Evolutionary conservation across 2,888 invertebrate species (phyloP).

Genomic region (Gibbula magus): DNA sequence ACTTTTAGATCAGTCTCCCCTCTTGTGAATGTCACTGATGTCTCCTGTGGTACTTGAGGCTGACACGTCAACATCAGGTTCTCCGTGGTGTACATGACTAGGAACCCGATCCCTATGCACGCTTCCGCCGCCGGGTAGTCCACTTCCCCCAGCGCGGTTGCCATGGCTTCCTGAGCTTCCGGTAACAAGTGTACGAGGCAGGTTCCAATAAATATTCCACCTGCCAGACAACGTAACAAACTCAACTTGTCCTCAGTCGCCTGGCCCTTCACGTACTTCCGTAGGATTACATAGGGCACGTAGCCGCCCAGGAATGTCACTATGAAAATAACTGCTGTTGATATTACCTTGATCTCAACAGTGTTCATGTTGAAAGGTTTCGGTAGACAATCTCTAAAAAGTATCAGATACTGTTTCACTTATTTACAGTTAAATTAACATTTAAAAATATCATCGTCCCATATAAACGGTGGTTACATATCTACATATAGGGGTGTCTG

Average conservation of each 20-base stretch:
- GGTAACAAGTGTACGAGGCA: slow-evolving; percentile 74
- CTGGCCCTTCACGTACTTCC: not conserved
- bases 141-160: slow-evolving; percentile 3
- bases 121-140: slow-evolving; percentile 43
- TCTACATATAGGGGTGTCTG: too few species aligned
- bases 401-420: too few species aligned
- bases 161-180: slow-evolving; percentile 69
- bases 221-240: slow-evolving; percentile 69
- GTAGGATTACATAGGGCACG: not conserved
- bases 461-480: too few species aligned
- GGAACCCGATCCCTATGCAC: slow-evolving; percentile 40
- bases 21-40: not conserved
- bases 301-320: slow-evolving; percentile 1
- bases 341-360: not conserved
- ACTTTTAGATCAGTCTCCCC: not conserved
- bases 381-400: too few species aligned
- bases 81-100: slow-evolving; percentile 38
- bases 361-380: not conserved
- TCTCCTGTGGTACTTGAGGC: not conserved
- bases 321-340: not conserved
- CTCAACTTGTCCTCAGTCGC: slow-evolving; percentile 25
- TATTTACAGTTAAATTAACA: too few species aligned
- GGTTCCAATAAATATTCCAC: slow-evolving; percentile 75
- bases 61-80: slow-evolving; percentile 31
- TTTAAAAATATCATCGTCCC: too few species aligned